Evolutionary conservation across 2,888 invertebrate genomes (phyloP).

Genomic region (Drosophila cracens): DNA sequence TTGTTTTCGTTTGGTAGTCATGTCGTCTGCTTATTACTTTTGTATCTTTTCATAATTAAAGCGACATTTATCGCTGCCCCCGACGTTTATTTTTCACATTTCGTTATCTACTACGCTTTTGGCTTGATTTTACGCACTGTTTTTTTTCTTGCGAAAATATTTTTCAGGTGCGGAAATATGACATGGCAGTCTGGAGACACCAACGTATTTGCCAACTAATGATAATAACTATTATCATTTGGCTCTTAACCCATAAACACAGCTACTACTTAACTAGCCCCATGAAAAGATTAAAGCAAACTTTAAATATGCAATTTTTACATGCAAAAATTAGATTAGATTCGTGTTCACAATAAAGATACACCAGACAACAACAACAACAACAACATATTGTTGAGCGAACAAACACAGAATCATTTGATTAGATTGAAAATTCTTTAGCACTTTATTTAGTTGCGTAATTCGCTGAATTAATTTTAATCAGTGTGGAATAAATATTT

Average conservation of each 20-base stretch:
- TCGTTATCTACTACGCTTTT: constrained; percentile 31
- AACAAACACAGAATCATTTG: not conserved
- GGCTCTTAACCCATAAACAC: constrained; percentile 25
- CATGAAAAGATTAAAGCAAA: not conserved
- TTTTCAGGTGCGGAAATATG: constrained; percentile 23
- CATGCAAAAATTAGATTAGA: not conserved
- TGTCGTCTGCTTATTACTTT: constrained; percentile 73
- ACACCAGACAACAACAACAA: not conserved
- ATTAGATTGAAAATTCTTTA: not conserved
- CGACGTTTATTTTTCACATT: constrained; percentile 11
- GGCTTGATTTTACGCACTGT: constrained; percentile 18
- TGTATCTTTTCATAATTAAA: constrained; percentile 72
- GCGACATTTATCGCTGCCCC: constrained; percentile 56
- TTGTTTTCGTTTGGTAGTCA: constrained; percentile 70
- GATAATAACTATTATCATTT: constrained; percentile 40
- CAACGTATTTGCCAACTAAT: constrained; percentile 40
- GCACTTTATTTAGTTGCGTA: not conserved
- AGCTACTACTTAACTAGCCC: constrained; percentile 3
- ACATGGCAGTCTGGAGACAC: constrained; percentile 48
- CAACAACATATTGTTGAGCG: not conserved
- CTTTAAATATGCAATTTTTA: not conserved
- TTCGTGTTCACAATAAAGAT: not conserved
- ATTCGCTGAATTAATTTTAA: not conserved
- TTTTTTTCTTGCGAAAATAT: constrained; percentile 34
- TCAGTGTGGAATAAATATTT: too few relatives aligned